Evolutionary conservation across 1,140 invertebrate genomes (phyloP).

Genomic region (Trichogramma pretiosum): DNA sequence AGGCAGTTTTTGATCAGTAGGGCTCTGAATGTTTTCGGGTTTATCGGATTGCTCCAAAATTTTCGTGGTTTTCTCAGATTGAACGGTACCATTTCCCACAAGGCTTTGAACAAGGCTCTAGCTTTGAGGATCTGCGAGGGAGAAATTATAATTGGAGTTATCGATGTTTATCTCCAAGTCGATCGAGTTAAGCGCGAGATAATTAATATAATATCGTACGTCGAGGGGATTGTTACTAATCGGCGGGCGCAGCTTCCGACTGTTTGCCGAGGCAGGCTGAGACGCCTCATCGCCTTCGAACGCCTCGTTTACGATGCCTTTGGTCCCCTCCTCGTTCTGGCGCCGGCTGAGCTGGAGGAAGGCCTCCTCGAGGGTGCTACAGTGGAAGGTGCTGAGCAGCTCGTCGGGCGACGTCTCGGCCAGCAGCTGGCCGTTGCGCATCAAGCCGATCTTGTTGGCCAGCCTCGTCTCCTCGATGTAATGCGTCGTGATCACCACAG

Average conservation of each 20-base stretch:
- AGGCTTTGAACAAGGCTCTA: no score
- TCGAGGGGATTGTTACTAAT: no score
- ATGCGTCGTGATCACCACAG: constrained; percentile 86
- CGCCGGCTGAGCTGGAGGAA: constrained; percentile 60
- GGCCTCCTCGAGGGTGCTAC: constrained; percentile 62
- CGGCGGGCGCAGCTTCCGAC: constrained; percentile 20
- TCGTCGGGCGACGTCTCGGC: constrained; percentile 73
- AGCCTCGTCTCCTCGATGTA: constrained; percentile 89
- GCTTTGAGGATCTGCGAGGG: no score
- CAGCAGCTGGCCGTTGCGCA: constrained; percentile 75
- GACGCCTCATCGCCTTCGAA: no score
- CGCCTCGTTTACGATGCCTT: constrained; percentile 22
- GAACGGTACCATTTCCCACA: no score
- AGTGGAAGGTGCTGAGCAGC: constrained; percentile 54
- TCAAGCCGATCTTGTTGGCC: constrained; percentile 82
- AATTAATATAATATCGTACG: no score
- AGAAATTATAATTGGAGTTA: no score
- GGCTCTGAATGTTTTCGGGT: constrained; percentile 41
- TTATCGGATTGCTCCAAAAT: no score
- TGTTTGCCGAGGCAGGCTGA: constrained; percentile 17
- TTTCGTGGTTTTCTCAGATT: no score
- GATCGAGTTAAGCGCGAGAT: no score
- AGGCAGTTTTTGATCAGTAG: constrained; percentile 56
- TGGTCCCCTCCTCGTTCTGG: constrained; percentile 43
- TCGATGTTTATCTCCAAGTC: no score